Conservation (phyloP, 2,113 vertebrate species). For the Holacanthus passer region DNA sequence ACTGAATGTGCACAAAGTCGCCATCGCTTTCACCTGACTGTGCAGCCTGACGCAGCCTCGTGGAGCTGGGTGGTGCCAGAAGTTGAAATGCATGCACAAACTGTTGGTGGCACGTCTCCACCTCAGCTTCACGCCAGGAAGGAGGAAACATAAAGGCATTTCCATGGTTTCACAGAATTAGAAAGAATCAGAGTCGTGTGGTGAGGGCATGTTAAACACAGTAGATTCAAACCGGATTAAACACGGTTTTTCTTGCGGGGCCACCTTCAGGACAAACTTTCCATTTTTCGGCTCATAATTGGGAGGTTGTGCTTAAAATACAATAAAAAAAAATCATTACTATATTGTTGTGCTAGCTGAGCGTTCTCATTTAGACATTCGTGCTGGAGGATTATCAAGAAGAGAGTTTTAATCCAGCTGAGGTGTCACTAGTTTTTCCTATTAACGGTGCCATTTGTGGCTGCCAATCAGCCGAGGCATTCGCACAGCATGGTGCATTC, state of each 20-base stretch:
- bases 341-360: too few relatives aligned
- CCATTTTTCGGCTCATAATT: not conserved
- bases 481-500: constrained; percentile 7
- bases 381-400: not conserved
- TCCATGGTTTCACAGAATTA: not conserved
- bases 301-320: too few relatives aligned
- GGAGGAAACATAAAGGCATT: not conserved
- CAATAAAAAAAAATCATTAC: too few relatives aligned
- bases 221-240: not conserved
- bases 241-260: not conserved
- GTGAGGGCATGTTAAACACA: not conserved
- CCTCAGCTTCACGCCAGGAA: not conserved
- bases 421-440: constrained; percentile 27
- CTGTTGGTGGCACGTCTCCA: not conserved
- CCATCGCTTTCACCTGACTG: not conserved
- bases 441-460: constrained; percentile 62
- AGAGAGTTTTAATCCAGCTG: constrained; percentile 2
- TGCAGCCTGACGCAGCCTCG: not conserved
- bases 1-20: not conserved
- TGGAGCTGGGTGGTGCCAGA: constrained; percentile 7
- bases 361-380: not conserved
- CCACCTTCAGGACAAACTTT: not conserved
- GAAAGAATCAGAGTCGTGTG: not conserved
- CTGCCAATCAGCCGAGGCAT: constrained; percentile 41
- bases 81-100: too few relatives aligned